Evolutionary conservation across 2,113 vertebrate species (phyloP).

Genomic region (crab-eating macaque (Macaca fascicularis)): DNA sequence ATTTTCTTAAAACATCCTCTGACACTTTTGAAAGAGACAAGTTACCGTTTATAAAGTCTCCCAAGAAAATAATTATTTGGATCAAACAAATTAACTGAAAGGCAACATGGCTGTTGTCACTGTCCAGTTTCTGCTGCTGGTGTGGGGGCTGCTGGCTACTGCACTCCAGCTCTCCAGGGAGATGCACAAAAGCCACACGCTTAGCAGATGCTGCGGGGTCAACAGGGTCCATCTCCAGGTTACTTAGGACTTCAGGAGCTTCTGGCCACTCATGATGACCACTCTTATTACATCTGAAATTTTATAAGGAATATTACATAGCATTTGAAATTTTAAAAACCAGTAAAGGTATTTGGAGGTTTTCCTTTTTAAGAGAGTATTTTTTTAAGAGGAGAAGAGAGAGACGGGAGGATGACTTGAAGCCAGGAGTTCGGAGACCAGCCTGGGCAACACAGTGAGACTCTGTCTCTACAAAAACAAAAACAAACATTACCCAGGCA

Average conservation of each 20-base stretch:
- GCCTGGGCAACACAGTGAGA: too few species aligned
- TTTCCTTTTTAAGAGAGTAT: constrained; percentile 2
- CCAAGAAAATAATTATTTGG: not conserved
- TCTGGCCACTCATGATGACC: not conserved
- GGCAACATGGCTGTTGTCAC: not conserved
- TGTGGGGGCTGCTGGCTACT: not conserved
- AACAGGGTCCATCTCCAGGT: not conserved
- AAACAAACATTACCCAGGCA: too few species aligned
- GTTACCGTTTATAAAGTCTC: not conserved
- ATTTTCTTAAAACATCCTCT: not conserved
- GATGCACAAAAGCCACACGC: accelerated
- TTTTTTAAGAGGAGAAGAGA: not conserved
- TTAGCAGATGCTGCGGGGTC: not conserved
- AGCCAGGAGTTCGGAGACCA: too few species aligned
- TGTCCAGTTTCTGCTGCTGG: not conserved
- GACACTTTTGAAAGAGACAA: not conserved
- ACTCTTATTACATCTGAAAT: not conserved
- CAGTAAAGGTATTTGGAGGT: not conserved
- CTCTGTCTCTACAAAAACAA: too few species aligned
- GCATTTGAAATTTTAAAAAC: not conserved
- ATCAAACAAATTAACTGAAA: not conserved
- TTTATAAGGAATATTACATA: not conserved
- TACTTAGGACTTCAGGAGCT: not conserved
- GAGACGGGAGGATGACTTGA: too few species aligned
- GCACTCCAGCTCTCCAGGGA: accelerated